A percentile compares a stretch with the other conserved stretches of the same genome.
Evolutionary conservation across 2,888 invertebrate species (phyloP).

Genomic region (Caenorhabditis doughertyi): DNA sequence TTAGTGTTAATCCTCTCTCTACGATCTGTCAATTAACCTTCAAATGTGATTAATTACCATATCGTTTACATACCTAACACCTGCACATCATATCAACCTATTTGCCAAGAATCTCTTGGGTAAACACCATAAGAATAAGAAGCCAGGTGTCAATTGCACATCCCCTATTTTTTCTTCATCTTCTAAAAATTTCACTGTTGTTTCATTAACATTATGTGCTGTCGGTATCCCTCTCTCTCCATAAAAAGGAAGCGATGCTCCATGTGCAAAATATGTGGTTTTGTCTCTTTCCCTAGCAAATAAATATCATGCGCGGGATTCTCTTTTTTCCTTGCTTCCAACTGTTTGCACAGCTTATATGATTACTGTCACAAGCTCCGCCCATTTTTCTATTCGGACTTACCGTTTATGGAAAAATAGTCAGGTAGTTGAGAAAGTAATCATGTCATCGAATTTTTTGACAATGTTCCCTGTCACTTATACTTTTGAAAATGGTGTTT

Average conservation of each 20-base stretch:
- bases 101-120: background rate
- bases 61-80: constrained; percentile 20
- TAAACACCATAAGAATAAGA: background rate
- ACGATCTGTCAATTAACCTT: background rate
- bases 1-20: no score
- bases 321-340: background rate
- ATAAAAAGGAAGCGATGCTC: background rate
- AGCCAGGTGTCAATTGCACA: background rate
- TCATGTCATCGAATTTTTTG: constrained; percentile 23
- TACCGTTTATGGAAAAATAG: background rate
- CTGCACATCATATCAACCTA: constrained; percentile 5
- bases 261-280: constrained; percentile 4
- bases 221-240: background rate
- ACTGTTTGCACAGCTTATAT: constrained; percentile 11
- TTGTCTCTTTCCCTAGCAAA: background rate
- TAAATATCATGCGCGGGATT: constrained; percentile 25
- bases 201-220: background rate
- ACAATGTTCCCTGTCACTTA: constrained; percentile 48
- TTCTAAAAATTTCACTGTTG: background rate
- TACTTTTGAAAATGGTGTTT: constrained; percentile 52
- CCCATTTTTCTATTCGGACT: background rate
- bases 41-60: constrained; percentile 12
- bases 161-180: background rate
- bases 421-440: background rate
- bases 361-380: constrained; percentile 17